Conservation (phyloP, 2,113 vertebrate genomes). For the Pongo pygmaeus region DNA sequence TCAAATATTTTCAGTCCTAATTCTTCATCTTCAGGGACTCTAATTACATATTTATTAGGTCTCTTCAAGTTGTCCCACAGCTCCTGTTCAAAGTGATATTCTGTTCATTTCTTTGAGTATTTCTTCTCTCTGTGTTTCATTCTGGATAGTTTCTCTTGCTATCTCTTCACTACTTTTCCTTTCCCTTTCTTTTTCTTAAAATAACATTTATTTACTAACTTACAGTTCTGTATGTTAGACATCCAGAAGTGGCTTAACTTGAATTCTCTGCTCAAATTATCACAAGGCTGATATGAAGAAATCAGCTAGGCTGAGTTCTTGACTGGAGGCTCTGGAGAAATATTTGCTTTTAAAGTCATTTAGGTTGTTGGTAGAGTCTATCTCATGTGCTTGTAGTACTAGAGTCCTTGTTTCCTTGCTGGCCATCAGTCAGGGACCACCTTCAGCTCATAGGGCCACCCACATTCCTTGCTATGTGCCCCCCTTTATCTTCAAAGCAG, state of each 20-base stretch:
- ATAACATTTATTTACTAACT: not conserved
- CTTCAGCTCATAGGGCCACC: not conserved
- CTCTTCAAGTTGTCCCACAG: not conserved
- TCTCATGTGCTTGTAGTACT: not conserved
- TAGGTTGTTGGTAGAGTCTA: not conserved
- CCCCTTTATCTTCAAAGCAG: not conserved
- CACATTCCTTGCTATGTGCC: not conserved
- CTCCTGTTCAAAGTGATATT: not conserved
- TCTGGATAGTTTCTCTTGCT: not conserved
- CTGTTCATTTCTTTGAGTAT: not conserved
- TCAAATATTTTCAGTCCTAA: not conserved
- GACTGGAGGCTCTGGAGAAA: not conserved
- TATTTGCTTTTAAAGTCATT: not conserved
- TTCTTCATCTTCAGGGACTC: not conserved
- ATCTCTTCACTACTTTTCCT: not conserved
- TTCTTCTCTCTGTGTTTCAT: not conserved
- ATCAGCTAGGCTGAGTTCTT: not conserved
- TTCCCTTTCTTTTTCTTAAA: not conserved
- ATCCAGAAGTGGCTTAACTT: not conserved
- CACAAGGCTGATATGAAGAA: not conserved
- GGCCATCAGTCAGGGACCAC: not conserved
- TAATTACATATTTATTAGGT: not conserved
- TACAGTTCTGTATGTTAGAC: not conserved
- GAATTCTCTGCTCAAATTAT: not conserved
- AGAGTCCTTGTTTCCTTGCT: not conserved